phyloP scores from a whole-genome alignment of 2,888 invertebrate species.

The Octonoba sinensis region DNA sequence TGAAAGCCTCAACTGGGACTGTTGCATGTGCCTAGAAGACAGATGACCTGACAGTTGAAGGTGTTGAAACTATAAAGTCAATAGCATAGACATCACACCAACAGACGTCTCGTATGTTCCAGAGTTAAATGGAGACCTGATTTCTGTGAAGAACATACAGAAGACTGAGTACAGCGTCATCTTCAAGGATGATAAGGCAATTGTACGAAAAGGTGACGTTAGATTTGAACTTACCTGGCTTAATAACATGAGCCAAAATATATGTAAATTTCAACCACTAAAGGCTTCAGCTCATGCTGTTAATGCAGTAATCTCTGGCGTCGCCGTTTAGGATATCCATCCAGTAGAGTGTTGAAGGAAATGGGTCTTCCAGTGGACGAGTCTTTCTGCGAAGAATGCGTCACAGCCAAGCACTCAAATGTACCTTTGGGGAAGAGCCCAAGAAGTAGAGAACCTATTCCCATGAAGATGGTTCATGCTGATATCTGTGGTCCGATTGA shows the following conservation, averaged over 20 bases:
- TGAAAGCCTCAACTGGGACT: constrained; percentile 8
- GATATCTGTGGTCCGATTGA: too few relatives aligned
- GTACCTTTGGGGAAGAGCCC: too few relatives aligned
- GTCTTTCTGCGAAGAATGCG: too few relatives aligned
- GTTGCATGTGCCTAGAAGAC: constrained; percentile 20
- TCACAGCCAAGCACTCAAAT: too few relatives aligned
- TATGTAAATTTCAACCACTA: neutral
- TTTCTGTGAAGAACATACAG: constrained; percentile 7
- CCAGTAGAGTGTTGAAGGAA: too few relatives aligned
- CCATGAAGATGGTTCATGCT: too few relatives aligned
- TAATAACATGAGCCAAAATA: neutral
- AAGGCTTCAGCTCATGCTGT: neutral
- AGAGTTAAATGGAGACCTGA: constrained; percentile 13
- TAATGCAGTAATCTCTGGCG: too few relatives aligned
- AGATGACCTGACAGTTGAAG: constrained; percentile 1
- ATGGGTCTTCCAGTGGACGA: too few relatives aligned
- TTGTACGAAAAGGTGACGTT: neutral
- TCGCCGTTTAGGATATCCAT: too few relatives aligned
- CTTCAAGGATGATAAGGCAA: neutral
- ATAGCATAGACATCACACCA: neutral
- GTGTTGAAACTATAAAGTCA: constrained; percentile 8
- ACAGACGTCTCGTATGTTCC: constrained; percentile 18
- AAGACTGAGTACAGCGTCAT: neutral
- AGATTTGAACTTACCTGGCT: neutral
- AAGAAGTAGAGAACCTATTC: too few relatives aligned